Evolutionary conservation across 2,888 invertebrate species (phyloP).

Genomic region (Eustalomyia histrio): DNA sequence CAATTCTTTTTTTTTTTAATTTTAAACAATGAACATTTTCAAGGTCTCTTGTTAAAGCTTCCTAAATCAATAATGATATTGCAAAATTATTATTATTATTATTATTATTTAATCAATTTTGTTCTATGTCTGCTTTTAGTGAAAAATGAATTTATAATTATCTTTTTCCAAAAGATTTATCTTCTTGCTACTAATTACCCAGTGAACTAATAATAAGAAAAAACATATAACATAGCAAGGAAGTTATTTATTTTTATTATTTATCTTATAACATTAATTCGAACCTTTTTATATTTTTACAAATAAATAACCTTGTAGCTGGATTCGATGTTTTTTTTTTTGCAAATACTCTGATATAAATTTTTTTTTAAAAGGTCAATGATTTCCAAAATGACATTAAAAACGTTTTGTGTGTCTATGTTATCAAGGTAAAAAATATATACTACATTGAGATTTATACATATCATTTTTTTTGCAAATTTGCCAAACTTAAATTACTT

Average conservation of each 20-base stretch:
- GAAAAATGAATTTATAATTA: background rate
- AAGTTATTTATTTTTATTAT: slow-evolving; percentile 13
- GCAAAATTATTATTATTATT: background rate
- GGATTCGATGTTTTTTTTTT: background rate
- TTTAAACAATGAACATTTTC: slow-evolving; percentile 39
- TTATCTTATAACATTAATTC: background rate
- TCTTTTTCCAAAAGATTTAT: background rate
- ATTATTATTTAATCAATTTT: background rate
- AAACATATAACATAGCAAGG: slow-evolving; percentile 3
- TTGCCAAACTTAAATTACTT: background rate
- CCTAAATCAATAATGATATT: slow-evolving; percentile 6
- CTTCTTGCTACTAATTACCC: slow-evolving; percentile 33
- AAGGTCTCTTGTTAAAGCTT: slow-evolving; percentile 24
- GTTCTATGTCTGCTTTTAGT: background rate
- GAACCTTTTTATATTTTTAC: background rate
- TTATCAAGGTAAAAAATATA: slow-evolving; percentile 40
- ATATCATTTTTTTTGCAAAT: background rate
- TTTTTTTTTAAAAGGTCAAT: slow-evolving; percentile 40
- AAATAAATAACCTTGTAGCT: slow-evolving; percentile 39
- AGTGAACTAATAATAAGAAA: slow-evolving; percentile 9
- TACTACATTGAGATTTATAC: background rate
- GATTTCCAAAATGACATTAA: slow-evolving; percentile 30
- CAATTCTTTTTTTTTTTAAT: background rate
- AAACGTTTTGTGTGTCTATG: background rate
- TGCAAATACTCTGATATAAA: slow-evolving; percentile 12